Evolutionary conservation across 2,888 invertebrate species (phyloP), one percentile per base, ranked within the genome.

Genomic region (Hypsopygia costalis): DNA sequence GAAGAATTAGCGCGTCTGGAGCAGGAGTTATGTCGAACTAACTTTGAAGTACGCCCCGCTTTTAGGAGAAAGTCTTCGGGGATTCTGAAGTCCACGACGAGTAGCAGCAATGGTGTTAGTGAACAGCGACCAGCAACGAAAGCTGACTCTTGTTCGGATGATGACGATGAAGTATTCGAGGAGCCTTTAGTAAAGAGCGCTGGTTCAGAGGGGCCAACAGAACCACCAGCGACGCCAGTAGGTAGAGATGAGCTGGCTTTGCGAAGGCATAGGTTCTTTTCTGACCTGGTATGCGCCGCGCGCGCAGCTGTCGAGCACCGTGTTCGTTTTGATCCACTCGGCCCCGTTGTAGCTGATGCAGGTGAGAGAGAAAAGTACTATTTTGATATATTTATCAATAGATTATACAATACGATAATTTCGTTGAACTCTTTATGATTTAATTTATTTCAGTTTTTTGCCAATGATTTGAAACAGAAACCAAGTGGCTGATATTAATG

Each of bases 161-260:
- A 88, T 50, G 93, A 93, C 61, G 93, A 93, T 61, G 93, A 93
- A 51, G 93, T 93, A 8, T 93, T 93, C 69, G 91, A 91, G 57
- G 83, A 82, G 34, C 78, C 69, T 46, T 58, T 70, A 47, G 56
- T 62, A 44, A 70, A 73, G 32, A 74, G 53, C 34, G 79, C 71
- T 49, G 78, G 81, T 41, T 59, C 69, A 30, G 91, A 91, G 39
- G 91, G 91, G n/a, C 89, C 91, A 47, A 85, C 82, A 47, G 92
- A 93, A 49, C 92, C 93, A 51, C 94, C 94, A 34, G 94, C 93
- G 41, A 94, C 94, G 43, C 95, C 94, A 9, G 92, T 95, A 33
- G 94, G 94, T 40, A 91, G 93, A 43, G 95, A 95, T 75, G 94
- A 95, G 69, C 80, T 95, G 55, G 95, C 94, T 49, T 76, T 95